These are phyloP conservation scores for Eurosta solidaginis DNA, from an alignment of 1,140 invertebrate species.

Conservation along the genomic window DNA sequence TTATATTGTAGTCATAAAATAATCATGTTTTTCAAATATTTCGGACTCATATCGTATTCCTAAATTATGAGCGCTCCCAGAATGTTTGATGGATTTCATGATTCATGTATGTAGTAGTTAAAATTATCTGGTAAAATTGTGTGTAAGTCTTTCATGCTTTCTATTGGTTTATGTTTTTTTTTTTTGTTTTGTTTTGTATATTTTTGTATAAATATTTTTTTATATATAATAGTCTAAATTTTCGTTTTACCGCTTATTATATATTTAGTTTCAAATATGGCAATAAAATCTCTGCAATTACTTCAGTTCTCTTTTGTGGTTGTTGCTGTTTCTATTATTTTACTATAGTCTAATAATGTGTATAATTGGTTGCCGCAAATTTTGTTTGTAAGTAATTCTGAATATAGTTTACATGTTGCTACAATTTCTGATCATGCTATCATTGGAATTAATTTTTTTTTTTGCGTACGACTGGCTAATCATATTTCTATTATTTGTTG, in stretches of 20 bases:
- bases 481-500: not conserved
- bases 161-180: not conserved
- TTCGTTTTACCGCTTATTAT: conserved; percentile 12
- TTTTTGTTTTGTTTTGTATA: not conserved
- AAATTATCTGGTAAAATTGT: not conserved
- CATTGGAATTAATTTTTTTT: conserved; percentile 31
- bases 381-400: conserved; percentile 33
- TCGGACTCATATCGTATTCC: too few species aligned
- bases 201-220: not conserved
- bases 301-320: conserved; percentile 35
- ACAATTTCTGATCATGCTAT: conserved; percentile 2
- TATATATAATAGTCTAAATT: conserved; percentile 29
- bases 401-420: conserved; percentile 3
- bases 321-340: not conserved
- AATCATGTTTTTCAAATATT: too few species aligned
- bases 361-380: conserved; percentile 30
- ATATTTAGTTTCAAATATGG: conserved; percentile 31
- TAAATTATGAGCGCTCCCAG: too few species aligned
- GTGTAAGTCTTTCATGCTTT: conserved; percentile 7
- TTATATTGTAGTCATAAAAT: too few species aligned
- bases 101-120: too few species aligned
- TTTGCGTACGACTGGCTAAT: not conserved
- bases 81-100: too few species aligned
- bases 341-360: conserved; percentile 12
- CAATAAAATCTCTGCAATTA: conserved; percentile 35